Conservation (phyloP, 2,113 vertebrate species). For the Melanostigma gelatinosum region DNA sequence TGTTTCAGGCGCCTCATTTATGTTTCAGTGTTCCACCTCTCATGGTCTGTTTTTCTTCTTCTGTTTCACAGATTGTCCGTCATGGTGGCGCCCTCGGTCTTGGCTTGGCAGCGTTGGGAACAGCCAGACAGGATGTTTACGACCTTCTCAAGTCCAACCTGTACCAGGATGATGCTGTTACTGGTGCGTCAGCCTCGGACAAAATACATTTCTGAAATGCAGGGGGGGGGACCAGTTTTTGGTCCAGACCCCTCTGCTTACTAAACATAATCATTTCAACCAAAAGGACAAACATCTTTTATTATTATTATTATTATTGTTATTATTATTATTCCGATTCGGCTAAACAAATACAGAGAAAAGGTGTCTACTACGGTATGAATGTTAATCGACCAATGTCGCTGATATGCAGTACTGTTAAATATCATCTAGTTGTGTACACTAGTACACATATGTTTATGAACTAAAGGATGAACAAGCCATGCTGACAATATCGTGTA, state of each 20-base stretch:
- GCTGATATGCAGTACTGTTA: not conserved
- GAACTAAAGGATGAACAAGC: not conserved
- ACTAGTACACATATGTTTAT: not conserved
- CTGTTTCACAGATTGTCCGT: slow-evolving; percentile 90
- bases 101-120: slow-evolving; percentile 95
- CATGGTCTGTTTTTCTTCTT: slow-evolving; percentile 24
- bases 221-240: not conserved
- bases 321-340: not conserved
- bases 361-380: not conserved
- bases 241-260: not conserved
- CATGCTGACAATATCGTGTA: slow-evolving; percentile 5
- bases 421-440: not conserved
- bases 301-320: not conserved
- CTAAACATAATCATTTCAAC: not conserved
- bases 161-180: slow-evolving; percentile 98
- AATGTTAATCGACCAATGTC: not conserved
- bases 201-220: not conserved
- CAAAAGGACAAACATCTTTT: not conserved
- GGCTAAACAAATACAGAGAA: not conserved
- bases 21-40: not conserved
- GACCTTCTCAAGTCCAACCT: slow-evolving; percentile 98
- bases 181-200: slow-evolving; percentile 81
- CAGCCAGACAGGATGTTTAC: slow-evolving; percentile 97
- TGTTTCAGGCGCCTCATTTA: not conserved
- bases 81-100: slow-evolving; percentile 96